Conservation (phyloP, 2,797 vertebrate species). For the Lithobates sylvaticus region DNA sequence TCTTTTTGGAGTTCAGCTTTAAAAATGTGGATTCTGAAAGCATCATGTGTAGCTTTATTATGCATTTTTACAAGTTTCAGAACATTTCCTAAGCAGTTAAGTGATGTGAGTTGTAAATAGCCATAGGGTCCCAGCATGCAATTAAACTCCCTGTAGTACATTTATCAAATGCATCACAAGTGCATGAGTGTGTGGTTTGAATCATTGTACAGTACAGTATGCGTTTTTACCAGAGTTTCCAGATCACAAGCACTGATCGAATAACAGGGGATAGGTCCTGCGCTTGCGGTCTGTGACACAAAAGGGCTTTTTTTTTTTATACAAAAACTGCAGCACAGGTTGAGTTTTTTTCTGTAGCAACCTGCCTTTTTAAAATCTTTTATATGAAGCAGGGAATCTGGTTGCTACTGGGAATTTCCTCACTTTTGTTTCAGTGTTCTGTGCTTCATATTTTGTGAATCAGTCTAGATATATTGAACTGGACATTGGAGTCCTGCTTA, state of each 20-base stretch:
- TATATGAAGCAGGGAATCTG: too few relatives aligned
- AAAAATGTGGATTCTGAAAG: not conserved
- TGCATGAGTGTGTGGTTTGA: not conserved
- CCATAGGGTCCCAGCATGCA: not conserved
- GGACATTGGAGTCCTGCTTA: too few relatives aligned
- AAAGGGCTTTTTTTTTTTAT: too few relatives aligned
- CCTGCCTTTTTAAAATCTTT: too few relatives aligned
- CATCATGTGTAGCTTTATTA: not conserved
- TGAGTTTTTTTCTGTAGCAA: not conserved
- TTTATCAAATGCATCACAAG: not conserved
- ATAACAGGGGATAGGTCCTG: not conserved
- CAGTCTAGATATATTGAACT: too few relatives aligned
- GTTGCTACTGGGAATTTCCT: too few relatives aligned
- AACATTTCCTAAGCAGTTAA: not conserved
- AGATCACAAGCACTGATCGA: not conserved
- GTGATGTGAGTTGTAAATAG: not conserved
- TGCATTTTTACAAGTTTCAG: not conserved
- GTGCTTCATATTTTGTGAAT: too few relatives aligned
- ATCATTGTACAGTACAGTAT: not conserved
- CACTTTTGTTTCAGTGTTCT: too few relatives aligned
- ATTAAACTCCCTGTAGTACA: not conserved
- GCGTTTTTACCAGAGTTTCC: not conserved
- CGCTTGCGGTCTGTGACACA: not conserved
- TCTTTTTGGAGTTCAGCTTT: not conserved
- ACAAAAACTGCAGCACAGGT: not conserved